Conservation (phyloP, 2,113 vertebrate species). For the human region GRCh38 chrX:11920501-11921000, state of each 20-base stretch:
- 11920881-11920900: not conserved
- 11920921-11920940: not conserved
- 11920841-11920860: not conserved
- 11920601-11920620: constrained; percentile 11
- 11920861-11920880: not conserved
- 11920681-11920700: not conserved
- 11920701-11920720: not conserved
- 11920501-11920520: constrained; percentile 43
- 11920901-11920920: not conserved
- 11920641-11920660: not conserved
- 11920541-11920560: constrained; percentile 1
- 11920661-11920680: not conserved
- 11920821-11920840: not conserved
- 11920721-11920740: not conserved
- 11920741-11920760: not conserved
- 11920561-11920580: not conserved
- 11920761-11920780: not conserved
- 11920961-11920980: not conserved
- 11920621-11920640: not conserved
- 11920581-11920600: not conserved
- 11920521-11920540: not conserved
- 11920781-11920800: not conserved
- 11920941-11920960: not conserved
- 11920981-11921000: not conserved
- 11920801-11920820: not conserved